Evolutionary conservation across 2,797 vertebrate species (phyloP).

Genomic region (Threskiornis aethiopicus): DNA sequence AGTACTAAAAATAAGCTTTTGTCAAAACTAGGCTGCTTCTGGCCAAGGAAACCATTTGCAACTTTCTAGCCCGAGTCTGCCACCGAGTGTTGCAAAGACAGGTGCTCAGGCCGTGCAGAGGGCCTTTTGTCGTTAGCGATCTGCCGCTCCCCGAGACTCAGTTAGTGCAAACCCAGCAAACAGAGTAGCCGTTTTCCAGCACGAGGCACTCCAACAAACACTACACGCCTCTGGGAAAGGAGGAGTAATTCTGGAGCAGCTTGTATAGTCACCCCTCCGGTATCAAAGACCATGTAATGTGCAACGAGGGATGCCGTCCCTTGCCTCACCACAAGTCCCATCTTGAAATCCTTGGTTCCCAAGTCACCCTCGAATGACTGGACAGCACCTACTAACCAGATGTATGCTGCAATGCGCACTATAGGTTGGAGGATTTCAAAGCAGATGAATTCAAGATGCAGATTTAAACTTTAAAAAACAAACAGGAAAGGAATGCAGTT

Average conservation of each 20-base stretch:
- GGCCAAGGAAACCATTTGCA: neutral
- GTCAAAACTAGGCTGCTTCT: constrained; percentile 22
- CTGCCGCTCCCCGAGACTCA: neutral
- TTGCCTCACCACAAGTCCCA: neutral
- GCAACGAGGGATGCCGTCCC: neutral
- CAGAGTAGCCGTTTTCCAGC: neutral
- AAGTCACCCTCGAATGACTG: neutral
- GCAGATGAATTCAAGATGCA: constrained; percentile 4
- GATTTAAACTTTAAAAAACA: constrained; percentile 18
- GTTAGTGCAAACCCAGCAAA: constrained; percentile 50
- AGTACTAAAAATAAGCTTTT: constrained; percentile 10
- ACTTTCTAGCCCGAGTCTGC: constrained; percentile 42
- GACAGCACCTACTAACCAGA: constrained; percentile 28
- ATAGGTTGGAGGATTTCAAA: constrained; percentile 25
- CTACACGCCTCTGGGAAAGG: neutral
- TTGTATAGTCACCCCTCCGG: neutral
- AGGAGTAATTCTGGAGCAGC: neutral
- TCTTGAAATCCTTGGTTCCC: constrained; percentile 15
- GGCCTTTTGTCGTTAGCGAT: neutral
- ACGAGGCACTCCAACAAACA: neutral
- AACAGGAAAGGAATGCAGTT: constrained; percentile 59
- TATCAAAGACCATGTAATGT: neutral
- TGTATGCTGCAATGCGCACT: neutral
- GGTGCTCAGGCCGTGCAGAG: neutral
- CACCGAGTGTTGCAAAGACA: neutral